These are phyloP conservation scores for Rallus limicola DNA, from an alignment of 2,113 vertebrate species.

Conservation along the genomic window DNA sequence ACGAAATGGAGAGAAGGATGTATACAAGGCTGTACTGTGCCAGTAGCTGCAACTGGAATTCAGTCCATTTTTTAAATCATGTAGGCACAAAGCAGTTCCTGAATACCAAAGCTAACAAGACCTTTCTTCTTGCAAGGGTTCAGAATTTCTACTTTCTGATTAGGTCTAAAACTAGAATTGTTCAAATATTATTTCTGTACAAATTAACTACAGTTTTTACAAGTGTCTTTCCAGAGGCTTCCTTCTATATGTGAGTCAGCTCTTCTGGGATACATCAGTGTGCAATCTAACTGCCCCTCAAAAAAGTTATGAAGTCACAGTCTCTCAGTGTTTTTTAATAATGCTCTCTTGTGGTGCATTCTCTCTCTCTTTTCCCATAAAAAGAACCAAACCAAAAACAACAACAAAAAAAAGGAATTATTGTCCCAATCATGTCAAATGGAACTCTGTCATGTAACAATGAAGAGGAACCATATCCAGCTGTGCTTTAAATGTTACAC, in stretches of 20 bases:
- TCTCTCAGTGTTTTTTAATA: conserved; percentile 8
- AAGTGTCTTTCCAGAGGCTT: neutral
- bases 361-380: neutral
- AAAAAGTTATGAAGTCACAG: neutral
- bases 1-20: neutral
- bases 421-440: neutral
- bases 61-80: neutral
- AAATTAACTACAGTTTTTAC: neutral
- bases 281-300: neutral
- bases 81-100: neutral
- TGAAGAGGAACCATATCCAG: neutral
- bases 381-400: neutral
- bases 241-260: neutral
- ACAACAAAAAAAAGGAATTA: neutral
- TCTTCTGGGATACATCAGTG: neutral
- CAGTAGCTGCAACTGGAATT: neutral
- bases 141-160: neutral
- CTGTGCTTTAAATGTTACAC: conserved; percentile 32
- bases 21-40: neutral
- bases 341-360: neutral
- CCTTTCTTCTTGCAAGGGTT: neutral
- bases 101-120: neutral
- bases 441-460: neutral
- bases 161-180: neutral
- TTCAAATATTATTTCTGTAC: neutral